These are phyloP conservation scores for Monoplex corrugatus DNA, from an alignment of 2,888 invertebrate species.

Conservation along the genomic window DNA sequence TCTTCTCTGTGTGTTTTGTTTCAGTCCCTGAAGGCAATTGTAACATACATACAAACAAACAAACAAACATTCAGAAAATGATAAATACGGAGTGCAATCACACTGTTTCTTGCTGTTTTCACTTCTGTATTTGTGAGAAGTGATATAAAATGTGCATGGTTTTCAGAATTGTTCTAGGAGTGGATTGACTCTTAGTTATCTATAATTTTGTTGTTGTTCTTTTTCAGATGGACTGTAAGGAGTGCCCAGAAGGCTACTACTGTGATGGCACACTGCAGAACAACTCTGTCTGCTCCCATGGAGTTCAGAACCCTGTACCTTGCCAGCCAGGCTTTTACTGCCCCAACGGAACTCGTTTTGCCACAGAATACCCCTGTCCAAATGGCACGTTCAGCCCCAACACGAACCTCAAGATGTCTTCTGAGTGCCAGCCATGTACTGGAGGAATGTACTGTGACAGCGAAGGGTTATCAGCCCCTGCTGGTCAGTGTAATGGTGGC, in stretches of 20 bases:
- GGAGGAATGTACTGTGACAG: constrained; percentile 74
- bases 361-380: constrained; percentile 75
- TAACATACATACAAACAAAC: too few relatives aligned
- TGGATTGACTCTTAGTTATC: too few relatives aligned
- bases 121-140: too few relatives aligned
- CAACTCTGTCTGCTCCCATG: constrained; percentile 74
- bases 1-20: too few relatives aligned
- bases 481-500: constrained; percentile 71
- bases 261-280: constrained; percentile 79
- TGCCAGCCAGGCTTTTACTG: constrained; percentile 78
- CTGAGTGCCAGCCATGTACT: constrained; percentile 75
- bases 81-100: too few relatives aligned
- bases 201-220: too few relatives aligned
- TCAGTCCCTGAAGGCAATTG: too few relatives aligned
- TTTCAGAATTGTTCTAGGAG: too few relatives aligned
- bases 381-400: constrained; percentile 73
- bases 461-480: constrained; percentile 65
- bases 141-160: too few relatives aligned
- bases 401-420: constrained; percentile 61
- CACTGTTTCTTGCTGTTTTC: too few relatives aligned
- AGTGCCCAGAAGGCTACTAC: constrained; percentile 76
- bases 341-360: constrained; percentile 71
- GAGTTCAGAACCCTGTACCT: constrained; percentile 76
- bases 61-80: too few relatives aligned
- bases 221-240: constrained; percentile 71